Conservation (phyloP, 2,113 vertebrate species). For the Cacatua alba region DNA sequence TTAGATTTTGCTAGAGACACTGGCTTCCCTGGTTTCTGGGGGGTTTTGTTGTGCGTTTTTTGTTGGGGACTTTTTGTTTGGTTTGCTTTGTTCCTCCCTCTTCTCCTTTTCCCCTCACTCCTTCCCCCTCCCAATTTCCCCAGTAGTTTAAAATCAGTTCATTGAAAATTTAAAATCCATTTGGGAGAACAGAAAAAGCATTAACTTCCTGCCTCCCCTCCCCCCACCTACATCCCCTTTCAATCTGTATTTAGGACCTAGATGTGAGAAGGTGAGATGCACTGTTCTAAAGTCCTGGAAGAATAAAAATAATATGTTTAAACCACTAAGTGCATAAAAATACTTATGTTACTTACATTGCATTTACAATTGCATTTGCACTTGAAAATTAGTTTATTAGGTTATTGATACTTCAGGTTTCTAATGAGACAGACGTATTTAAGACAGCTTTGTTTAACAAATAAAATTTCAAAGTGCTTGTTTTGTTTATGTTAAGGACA, state of each 20-base stretch:
- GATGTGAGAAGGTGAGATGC: background rate
- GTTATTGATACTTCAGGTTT: background rate
- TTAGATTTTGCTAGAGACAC: background rate
- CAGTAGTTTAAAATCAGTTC: background rate
- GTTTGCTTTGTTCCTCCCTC: background rate
- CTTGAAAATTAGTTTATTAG: background rate
- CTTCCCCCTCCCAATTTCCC: background rate
- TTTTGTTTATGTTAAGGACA: background rate
- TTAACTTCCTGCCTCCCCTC: fast-evolving
- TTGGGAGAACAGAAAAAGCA: background rate
- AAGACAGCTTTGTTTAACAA: background rate
- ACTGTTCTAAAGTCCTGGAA: background rate
- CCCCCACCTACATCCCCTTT: background rate
- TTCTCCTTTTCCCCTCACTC: background rate
- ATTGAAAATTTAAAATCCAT: background rate
- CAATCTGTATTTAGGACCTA: background rate
- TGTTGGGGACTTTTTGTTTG: background rate
- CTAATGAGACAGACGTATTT: background rate
- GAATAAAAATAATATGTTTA: background rate
- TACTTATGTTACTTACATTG: background rate
- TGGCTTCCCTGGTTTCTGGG: background rate
- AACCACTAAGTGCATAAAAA: background rate
- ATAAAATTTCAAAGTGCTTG: background rate
- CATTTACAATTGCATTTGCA: background rate
- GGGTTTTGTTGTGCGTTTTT: background rate